Conservation (phyloP, 2,797 vertebrate species). For the Lacerta agilis region DNA sequence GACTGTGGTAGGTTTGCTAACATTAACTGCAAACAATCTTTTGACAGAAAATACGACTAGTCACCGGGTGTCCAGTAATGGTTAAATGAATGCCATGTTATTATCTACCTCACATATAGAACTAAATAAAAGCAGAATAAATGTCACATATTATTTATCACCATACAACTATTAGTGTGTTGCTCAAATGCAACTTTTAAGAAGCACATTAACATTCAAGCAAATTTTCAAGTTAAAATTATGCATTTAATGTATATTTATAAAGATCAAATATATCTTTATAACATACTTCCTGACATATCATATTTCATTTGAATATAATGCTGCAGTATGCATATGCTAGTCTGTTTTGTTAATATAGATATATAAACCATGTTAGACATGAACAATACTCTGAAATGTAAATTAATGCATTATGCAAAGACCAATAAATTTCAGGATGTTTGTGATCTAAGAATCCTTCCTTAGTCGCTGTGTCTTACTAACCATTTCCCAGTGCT, state of each 20-base stretch:
- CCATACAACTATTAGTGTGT: slow-evolving; percentile 68
- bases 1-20: slow-evolving; percentile 89
- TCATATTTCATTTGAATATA: slow-evolving; percentile 63
- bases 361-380: slow-evolving; percentile 55
- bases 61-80: slow-evolving; percentile 92
- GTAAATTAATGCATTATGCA: slow-evolving; percentile 44
- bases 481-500: slow-evolving; percentile 30
- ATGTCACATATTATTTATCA: slow-evolving; percentile 71
- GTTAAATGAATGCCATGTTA: slow-evolving; percentile 88
- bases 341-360: slow-evolving; percentile 58
- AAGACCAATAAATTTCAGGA: slow-evolving; percentile 40
- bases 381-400: slow-evolving; percentile 44
- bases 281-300: slow-evolving; percentile 60
- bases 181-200: slow-evolving; percentile 64
- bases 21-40: slow-evolving; percentile 91
- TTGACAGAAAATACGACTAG: slow-evolving; percentile 87
- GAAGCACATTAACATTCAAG: slow-evolving; percentile 66
- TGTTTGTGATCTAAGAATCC: slow-evolving; percentile 40
- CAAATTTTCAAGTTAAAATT: slow-evolving; percentile 64
- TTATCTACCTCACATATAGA: slow-evolving; percentile 88
- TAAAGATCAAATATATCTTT: slow-evolving; percentile 66
- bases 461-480: slow-evolving; percentile 43
- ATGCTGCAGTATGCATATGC: slow-evolving; percentile 33
- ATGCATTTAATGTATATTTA: slow-evolving; percentile 64
- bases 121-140: slow-evolving; percentile 82